Percentiles rank a stretch among this genome's conserved stretches.
Conservation (phyloP, 2,113 vertebrate species). For the Dendropsophus ebraccatus region DNA sequence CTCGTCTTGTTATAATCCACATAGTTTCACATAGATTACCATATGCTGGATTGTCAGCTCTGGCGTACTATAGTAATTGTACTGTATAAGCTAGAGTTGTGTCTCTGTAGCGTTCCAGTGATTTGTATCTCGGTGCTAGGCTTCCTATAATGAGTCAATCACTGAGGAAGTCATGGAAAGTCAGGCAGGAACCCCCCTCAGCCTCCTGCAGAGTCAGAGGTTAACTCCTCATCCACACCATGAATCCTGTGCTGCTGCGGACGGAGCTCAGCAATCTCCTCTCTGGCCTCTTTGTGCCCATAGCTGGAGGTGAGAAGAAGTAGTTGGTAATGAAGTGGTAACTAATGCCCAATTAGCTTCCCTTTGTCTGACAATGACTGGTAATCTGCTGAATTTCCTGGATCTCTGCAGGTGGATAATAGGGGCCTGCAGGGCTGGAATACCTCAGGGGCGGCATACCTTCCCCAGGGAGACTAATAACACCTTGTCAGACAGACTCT, state of each 20-base stretch:
- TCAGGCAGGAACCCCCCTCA: constrained; percentile 1
- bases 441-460: constrained; percentile 32
- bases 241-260: not conserved
- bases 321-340: constrained; percentile 27
- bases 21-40: too few relatives aligned
- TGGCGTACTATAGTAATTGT: too few relatives aligned
- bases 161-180: not conserved
- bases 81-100: not conserved
- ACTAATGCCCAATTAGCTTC: constrained; percentile 52
- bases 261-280: constrained; percentile 10
- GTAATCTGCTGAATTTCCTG: constrained; percentile 52
- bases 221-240: not conserved
- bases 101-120: not conserved
- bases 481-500: constrained; percentile 37
- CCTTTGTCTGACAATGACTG: constrained; percentile 42
- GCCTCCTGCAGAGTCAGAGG: constrained; percentile 26
- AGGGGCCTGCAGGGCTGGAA: constrained; percentile 43
- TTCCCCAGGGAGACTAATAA: constrained; percentile 43
- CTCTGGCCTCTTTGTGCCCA: constrained; percentile 9
- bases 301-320: constrained; percentile 38
- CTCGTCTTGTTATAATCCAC: too few relatives aligned
- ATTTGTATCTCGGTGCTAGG: not conserved
- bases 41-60: too few relatives aligned
- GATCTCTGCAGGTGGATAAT: too few relatives aligned
- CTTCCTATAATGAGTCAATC: constrained; percentile 12